Base-by-base conservation (phyloP, 2,797 vertebrate species). In the Petrocephalus schoutedeni region DNA sequence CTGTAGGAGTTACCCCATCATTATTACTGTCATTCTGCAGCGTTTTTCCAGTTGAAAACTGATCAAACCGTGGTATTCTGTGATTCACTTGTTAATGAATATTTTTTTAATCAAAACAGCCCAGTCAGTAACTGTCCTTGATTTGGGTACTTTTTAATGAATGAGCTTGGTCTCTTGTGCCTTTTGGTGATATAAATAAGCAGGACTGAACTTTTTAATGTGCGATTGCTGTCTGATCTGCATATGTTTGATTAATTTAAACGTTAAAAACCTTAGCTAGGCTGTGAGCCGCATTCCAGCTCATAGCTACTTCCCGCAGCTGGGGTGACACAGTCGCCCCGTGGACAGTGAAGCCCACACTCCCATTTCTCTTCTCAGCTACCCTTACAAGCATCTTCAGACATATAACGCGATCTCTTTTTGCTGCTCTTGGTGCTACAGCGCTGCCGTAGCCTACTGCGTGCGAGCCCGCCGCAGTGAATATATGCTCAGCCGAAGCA, bases 121-220 rank as follows among this genome's bases (percentile, higher is more conserved):
- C 67, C 67, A 74, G 67, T 51, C 67, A 16, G 67, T 74, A 74
- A 74, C 67, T 74, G 67, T 74, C 67, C 36, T 74, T 74, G 32
- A 74, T 41, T 74, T 41, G 32, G 67, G 14, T 14, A 19, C 67
- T 41, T 74, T 74, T 36, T 19, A 74, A 74, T 74, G 16, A 74
- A 74, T 74, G 67, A 74, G 67, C 32, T 32, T 8, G 12, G 32
- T 74, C 67, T 41, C 32, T 74, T 41, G 67, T 74, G 67, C 32
- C 67, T 74, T 71, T 71, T 41, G 67, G 67, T 32, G 1, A 74
- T 74, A 74, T 74, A 74, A 74, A 74, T 32, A 41, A 36, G 32
- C 32, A 41, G 67, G 32, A 32, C 32, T 36, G 32, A 36, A 74
- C 14, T 74, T 74, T 41, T 41, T 41, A 74, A 74, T 74, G 32